Evolutionary conservation across 2,888 invertebrate species (phyloP), one percentile per base, ranked within the genome.

Genomic region (Drosophila anomalipes): DNA sequence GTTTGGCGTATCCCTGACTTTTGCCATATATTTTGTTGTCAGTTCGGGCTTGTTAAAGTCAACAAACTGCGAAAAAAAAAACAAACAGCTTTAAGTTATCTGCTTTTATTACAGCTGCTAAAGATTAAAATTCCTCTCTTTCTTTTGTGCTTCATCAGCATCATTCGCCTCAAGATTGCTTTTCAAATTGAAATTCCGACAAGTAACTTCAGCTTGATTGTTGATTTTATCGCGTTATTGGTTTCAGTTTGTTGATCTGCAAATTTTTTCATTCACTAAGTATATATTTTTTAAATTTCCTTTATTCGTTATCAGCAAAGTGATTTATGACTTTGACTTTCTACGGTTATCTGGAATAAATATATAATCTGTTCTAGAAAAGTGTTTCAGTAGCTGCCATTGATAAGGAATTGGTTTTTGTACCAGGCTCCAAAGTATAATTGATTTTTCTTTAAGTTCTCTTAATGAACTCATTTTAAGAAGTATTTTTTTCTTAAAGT

Each of bases 61-160:
- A 73, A 60, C 62, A 65, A 59, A 65, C 28, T 65, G 58, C 41
- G 14, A 14, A 47, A 9, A 19, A 7, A 14, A 35, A n/a, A 19
- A n/a, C 32, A 4, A 60, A 28, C 19, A 44, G 19, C 41, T 22
- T 44, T 30, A 54, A 61, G 16, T 19, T 54, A 32, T 57, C 37
- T 28, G 16, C 16, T 32, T 39, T 61, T 44, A 61, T 70, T 41
- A 51, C 70, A 58, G 47, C 61, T 61, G 44, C 12, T 5, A 56
- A 32, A 59, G 59, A 56, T 70, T 44, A 35, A 14, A 19, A 37
- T 58, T 44, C 41, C 39, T 7, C 35, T 47, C 26, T 35, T n/a
- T 49, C 19, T 26, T 41, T 56, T 44, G 12, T 53, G 54, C 41
- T 57, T 33, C 32, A 63, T 80, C 65, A 71, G 75, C 71, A 60